phyloP scores from a whole-genome alignment of 2,888 invertebrate genomes.

The Gandaritis pyraliata region DNA sequence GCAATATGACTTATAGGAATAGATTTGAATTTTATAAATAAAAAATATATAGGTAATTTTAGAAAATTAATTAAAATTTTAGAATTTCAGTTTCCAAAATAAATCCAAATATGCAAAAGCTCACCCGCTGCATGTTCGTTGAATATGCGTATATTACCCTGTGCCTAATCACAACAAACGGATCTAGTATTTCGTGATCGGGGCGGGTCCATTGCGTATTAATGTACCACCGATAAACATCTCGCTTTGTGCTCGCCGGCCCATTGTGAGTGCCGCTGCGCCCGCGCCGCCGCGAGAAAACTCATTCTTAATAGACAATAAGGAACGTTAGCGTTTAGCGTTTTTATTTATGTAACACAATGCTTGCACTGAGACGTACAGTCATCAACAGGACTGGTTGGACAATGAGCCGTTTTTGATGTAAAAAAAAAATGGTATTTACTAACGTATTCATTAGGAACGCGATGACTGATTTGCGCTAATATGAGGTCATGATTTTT shows the following conservation, averaged over 20 bases:
- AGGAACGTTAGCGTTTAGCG: constrained; percentile 77
- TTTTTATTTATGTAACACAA: constrained; percentile 80
- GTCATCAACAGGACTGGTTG: constrained; percentile 26
- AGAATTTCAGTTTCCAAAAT: constrained; percentile 1
- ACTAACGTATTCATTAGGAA: too few species aligned
- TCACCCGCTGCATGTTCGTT: not conserved
- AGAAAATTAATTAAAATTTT: too few species aligned
- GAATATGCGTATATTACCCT: constrained; percentile 8
- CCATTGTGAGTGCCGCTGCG: constrained; percentile 69
- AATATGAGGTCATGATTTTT: too few species aligned
- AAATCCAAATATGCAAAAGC: constrained; percentile 40
- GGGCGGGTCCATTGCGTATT: constrained; percentile 79
- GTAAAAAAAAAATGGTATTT: too few species aligned
- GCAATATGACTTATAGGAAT: too few species aligned
- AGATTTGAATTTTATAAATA: too few species aligned
- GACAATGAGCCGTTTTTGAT: constrained; percentile 24
- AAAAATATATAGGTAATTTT: too few species aligned
- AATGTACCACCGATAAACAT: constrained; percentile 77
- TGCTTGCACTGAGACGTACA: constrained; percentile 58
- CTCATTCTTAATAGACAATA: constrained; percentile 83
- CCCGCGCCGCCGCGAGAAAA: constrained; percentile 68
- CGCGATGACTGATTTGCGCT: too few species aligned
- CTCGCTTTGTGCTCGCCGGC: constrained; percentile 76
- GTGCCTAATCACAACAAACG: constrained; percentile 56
- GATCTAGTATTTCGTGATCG: constrained; percentile 79